These are phyloP conservation scores for Papilio protenor DNA, from an alignment of 2,888 invertebrate species.

Conservation along the genomic window DNA sequence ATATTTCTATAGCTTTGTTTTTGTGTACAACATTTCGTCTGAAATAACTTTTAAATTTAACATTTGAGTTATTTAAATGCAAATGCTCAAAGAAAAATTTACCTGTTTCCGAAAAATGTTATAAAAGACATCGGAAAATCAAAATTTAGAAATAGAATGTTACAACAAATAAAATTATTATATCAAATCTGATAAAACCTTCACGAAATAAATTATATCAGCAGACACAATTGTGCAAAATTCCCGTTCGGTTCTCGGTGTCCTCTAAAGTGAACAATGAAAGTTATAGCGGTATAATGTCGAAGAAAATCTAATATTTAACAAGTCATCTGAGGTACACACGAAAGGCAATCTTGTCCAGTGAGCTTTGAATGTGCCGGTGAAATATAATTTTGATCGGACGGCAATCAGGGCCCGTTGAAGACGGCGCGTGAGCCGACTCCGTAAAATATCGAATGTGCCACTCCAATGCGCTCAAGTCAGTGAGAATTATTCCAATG, in stretches of 20 bases:
- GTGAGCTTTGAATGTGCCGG: conserved; percentile 79
- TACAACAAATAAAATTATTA: conserved; percentile 1
- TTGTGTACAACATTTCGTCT: not conserved
- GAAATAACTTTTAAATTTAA: not conserved
- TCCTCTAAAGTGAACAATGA: conserved; percentile 42
- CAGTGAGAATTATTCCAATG: conserved; percentile 51
- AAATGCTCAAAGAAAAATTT: too few relatives aligned
- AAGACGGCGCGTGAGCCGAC: conserved; percentile 82
- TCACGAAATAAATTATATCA: conserved; percentile 15
- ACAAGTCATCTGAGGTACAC: conserved; percentile 50
- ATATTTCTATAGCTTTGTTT: not conserved
- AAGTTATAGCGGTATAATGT: conserved; percentile 49
- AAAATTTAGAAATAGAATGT: not conserved
- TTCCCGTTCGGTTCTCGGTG: conserved; percentile 12
- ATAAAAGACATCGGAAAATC: not conserved
- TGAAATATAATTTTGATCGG: conserved; percentile 84
- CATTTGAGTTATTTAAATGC: not conserved
- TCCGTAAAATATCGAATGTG: conserved; percentile 79
- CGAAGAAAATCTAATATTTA: conserved; percentile 55
- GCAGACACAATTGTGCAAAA: conserved; percentile 19
- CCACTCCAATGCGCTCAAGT: conserved; percentile 55
- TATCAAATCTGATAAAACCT: conserved; percentile 13
- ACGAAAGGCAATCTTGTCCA: conserved; percentile 76
- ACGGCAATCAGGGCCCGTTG: conserved; percentile 83
- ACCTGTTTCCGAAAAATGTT: too few relatives aligned